Percentiles rank a stretch among this genome's conserved stretches.
Conservation (phyloP, 2,113 vertebrate species). For the Paraplagusia blochii region DNA sequence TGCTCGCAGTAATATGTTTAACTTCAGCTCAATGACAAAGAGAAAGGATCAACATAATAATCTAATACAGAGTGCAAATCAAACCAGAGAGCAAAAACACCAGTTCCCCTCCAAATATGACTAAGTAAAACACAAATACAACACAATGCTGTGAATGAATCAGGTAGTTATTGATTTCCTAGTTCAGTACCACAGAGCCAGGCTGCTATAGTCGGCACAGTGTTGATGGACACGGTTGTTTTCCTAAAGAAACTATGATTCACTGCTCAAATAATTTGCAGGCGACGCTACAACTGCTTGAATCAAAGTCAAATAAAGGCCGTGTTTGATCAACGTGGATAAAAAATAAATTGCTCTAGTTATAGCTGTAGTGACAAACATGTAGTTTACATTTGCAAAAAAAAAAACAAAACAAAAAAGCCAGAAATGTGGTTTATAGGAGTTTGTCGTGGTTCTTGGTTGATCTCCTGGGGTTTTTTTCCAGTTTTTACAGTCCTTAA, state of each 20-base stretch:
- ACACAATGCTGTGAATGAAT: conserved; percentile 35
- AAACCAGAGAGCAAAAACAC: conserved; percentile 26
- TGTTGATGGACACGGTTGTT: conserved; percentile 35
- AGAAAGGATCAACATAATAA: conserved; percentile 17
- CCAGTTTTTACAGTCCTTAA: conserved; percentile 42
- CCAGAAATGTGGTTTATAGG: no score
- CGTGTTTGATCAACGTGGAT: conserved; percentile 4
- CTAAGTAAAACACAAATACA: conserved; percentile 34
- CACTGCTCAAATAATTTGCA: conserved; percentile 21
- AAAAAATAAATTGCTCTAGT: conserved; percentile 8
- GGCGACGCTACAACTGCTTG: neutral
- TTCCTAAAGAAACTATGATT: conserved; percentile 35
- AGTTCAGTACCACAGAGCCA: conserved; percentile 17
- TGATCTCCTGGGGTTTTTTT: conserved; percentile 17
- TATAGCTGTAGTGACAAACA: neutral
- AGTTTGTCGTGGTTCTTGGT: no score
- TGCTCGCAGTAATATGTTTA: no score
- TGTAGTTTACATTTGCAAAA: neutral
- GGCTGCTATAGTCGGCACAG: conserved; percentile 19
- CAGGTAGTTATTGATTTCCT: conserved; percentile 45
- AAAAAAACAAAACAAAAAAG: neutral
- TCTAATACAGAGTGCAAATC: conserved; percentile 22
- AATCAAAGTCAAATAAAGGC: conserved; percentile 18
- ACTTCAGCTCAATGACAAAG: conserved; percentile 15
- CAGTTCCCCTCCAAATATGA: conserved; percentile 13